Base-by-base conservation (phyloP, 2,888 invertebrate genomes). In the Lagria hirta region DNA sequence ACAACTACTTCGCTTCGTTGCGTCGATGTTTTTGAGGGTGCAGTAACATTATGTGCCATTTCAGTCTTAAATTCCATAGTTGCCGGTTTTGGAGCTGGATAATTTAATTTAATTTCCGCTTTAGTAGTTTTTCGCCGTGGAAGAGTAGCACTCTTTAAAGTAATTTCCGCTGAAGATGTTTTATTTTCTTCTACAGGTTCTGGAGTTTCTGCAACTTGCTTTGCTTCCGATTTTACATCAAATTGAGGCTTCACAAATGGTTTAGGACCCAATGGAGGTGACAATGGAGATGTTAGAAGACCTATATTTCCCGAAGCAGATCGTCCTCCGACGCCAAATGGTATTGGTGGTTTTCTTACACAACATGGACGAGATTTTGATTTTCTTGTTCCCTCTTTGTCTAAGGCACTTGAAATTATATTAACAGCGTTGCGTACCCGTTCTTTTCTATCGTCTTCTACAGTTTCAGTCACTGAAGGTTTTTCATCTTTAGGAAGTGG, bases 391-490 rank as follows among this genome's bases (percentile, higher is more conserved):
- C 72, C 72, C 43, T 70, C 70, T 54, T 70, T 70, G 50, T 71
- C 71, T 61, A 86, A 82, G 56, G 84, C 85, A 65, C 81, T 79
- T 50, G 84, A 82, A 52, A 86, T 86, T 58, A 86, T 83, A 63
- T 81, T 83, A 36, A 85, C 78, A 1, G 86, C 86, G 56, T 82
- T 83, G 63, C 82, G 81, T 69, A 69, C 77, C 74, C 77, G 76
- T 55, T 73, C 72, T 57, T 76, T 74, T 28, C 81, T 73, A 67
- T 75, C 74, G 58, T 66, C 75, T 66, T 70, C 52, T 10, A 43
- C 32, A 12, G 34, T 35, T 41, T 55, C 42, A 24, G 43, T 21
- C 43, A 48, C 11, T 62, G 64, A 34, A 42, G 26, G 12, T 8
- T 27, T 23, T 17, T 37, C 29, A 10, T 29, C 37, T 24, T 22